Evolutionary conservation across 1,140 invertebrate genomes (phyloP).

Genomic region (Microvelia longipes): DNA sequence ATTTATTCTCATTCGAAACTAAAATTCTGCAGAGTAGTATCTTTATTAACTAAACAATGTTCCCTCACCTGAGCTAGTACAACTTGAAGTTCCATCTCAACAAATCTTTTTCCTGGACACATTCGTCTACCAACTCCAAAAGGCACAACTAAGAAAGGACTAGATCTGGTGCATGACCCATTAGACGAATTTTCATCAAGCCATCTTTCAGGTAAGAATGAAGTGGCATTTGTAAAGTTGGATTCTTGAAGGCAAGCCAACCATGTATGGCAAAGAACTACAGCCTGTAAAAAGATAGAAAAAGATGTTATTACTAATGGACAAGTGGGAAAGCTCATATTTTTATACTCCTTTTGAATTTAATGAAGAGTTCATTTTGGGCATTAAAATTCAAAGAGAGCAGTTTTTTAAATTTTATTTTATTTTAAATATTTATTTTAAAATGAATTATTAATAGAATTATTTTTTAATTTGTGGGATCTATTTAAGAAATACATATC

Average conservation of each 20-base stretch:
- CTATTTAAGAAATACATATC: too few relatives aligned
- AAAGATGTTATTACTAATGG: conserved; percentile 6
- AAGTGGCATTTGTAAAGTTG: conserved; percentile 56
- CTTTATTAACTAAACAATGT: too few relatives aligned
- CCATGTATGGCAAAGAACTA: conserved; percentile 70
- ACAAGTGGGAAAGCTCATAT: too few relatives aligned
- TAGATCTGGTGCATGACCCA: conserved; percentile 15
- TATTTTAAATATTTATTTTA: too few relatives aligned
- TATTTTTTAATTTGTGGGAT: too few relatives aligned
- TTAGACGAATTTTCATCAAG: conserved; percentile 33
- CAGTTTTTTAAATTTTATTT: too few relatives aligned
- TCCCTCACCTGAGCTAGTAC: conserved; percentile 59
- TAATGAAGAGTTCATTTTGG: too few relatives aligned
- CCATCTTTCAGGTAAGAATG: conserved; percentile 72
- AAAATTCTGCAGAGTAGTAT: too few relatives aligned
- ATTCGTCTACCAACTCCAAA: conserved; percentile 73
- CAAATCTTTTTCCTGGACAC: conserved; percentile 67
- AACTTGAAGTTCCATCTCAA: conserved; percentile 58
- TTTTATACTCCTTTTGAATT: too few relatives aligned
- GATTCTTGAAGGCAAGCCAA: conserved; percentile 59
- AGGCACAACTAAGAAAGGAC: conserved; percentile 53
- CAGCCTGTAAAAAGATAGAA: conserved; percentile 47
- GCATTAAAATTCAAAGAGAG: too few relatives aligned
- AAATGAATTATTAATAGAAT: too few relatives aligned
- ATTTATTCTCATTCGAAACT: too few relatives aligned